These are phyloP conservation scores for Pygmarrhopalites habei DNA, from an alignment of 1,140 invertebrate species.

Conservation along the genomic window DNA sequence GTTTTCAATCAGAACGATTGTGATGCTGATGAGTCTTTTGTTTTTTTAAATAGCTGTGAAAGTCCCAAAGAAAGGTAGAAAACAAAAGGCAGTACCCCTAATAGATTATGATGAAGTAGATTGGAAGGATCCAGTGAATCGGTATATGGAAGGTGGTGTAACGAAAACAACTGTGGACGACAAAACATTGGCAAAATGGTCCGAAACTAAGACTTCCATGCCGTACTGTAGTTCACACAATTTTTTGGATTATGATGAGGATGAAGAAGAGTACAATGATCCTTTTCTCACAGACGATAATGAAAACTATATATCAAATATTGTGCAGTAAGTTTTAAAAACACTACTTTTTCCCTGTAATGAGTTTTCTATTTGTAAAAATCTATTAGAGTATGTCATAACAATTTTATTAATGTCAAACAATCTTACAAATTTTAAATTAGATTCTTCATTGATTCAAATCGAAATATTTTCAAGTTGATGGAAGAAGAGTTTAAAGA, in stretches of 20 bases:
- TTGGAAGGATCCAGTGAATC: slow-evolving; percentile 8
- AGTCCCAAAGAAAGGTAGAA: too few relatives aligned
- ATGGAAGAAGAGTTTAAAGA: slow-evolving; percentile 10
- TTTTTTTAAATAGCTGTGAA: too few relatives aligned
- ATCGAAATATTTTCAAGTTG: slow-evolving; percentile 9
- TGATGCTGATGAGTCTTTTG: too few relatives aligned
- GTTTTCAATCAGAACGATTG: too few relatives aligned
- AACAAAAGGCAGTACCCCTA: too few relatives aligned
- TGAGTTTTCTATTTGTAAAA: background rate
- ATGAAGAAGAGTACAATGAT: slow-evolving; percentile 3
- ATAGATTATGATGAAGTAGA: slow-evolving; percentile 13
- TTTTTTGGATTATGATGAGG: slow-evolving; percentile 10
- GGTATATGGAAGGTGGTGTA: background rate
- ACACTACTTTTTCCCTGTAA: too few relatives aligned
- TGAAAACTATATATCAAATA: too few relatives aligned
- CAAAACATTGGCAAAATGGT: slow-evolving; percentile 21
- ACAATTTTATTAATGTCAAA: too few relatives aligned
- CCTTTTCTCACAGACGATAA: background rate
- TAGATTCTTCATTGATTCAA: slow-evolving; percentile 17
- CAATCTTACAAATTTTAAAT: too few relatives aligned
- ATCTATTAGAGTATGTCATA: background rate
- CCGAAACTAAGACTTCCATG: slow-evolving; percentile 7
- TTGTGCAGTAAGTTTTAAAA: too few relatives aligned
- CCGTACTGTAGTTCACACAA: slow-evolving; percentile 6
- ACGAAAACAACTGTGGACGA: slow-evolving; percentile 19